Evolutionary conservation across 1,140 invertebrate species (phyloP), one percentile per base, ranked within the genome.

Genomic region (Capitella teleta): DNA sequence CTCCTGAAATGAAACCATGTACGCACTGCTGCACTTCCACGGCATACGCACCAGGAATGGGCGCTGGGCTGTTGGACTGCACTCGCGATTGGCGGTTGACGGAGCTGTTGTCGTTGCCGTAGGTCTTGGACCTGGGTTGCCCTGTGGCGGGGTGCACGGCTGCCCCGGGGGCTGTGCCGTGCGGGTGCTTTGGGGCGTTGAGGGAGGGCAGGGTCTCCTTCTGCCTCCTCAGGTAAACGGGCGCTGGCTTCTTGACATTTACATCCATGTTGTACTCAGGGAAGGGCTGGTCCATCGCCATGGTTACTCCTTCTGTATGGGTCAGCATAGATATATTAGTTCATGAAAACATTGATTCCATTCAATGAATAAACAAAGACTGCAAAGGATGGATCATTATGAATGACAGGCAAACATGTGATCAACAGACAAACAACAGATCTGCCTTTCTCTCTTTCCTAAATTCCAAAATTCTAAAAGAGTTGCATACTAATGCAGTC

Each of bases 81-180:
- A 57, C 54, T 14, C 64, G 43, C 2, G 63, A 61, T 56, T 69
- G 67, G 21, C 63, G 53, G 47, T 61, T 64, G 8, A 58, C 47
- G 34, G 55, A 63, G 53, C 63, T 66, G 58, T 64, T 66, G 49
- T 67, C 67, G 57, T 69, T 69, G 38, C 66, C 67, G 40, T 58
- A 55, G 19, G 49, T 54, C 14, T 60, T 45, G n/a, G 62, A 60
- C 12, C 66, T 53, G 24, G 56, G 48, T 52, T 61, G 64, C 18
- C 57, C 50, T 16, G 58, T 56, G 28, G 60, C 57, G 5, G 66
- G 66, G 43, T 68, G 66, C 14, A 44, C 5, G 40, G 26, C 44
- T 48, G 16, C 36, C 38, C n/a, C 60, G 50, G 16, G 32, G 52
- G 5, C 23, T 1, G 23, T 48, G 14, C 64, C 66, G 54, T 68